phyloP scores from a whole-genome alignment of 2,888 invertebrate species.

The Calliphora vomitoria region DNA sequence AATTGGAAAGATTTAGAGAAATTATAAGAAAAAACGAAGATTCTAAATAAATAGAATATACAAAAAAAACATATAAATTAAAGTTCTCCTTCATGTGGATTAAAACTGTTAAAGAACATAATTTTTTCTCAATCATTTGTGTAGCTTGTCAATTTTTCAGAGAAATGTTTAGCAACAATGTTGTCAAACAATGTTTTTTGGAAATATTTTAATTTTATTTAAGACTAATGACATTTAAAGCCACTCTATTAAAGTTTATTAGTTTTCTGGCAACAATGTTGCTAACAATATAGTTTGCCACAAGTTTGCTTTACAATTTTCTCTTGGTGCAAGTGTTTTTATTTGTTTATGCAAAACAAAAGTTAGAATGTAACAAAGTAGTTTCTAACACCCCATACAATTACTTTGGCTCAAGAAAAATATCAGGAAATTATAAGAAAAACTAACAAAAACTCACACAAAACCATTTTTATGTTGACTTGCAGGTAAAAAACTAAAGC shows the following conservation, averaged over 20 bases:
- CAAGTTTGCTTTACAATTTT: too few relatives aligned
- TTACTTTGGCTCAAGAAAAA: conserved; percentile 15
- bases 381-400: conserved; percentile 19
- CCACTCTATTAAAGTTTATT: neutral
- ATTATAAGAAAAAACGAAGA: too few relatives aligned
- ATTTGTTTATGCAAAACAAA: neutral
- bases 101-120: too few relatives aligned
- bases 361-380: neutral
- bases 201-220: too few relatives aligned
- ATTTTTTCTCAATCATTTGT: too few relatives aligned
- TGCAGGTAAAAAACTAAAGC: conserved; percentile 3
- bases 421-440: conserved; percentile 18
- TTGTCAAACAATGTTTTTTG: neutral
- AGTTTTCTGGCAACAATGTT: neutral
- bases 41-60: too few relatives aligned
- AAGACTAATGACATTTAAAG: too few relatives aligned
- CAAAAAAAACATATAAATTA: too few relatives aligned
- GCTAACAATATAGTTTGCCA: neutral
- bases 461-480: conserved; percentile 29
- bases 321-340: too few relatives aligned
- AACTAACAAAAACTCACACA: neutral
- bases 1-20: too few relatives aligned
- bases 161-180: neutral
- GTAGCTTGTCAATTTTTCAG: too few relatives aligned
- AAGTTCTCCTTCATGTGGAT: too few relatives aligned